Evolutionary conservation across 2,797 vertebrate species (phyloP).

Genomic region (Passerculus sandwichensis): DNA sequence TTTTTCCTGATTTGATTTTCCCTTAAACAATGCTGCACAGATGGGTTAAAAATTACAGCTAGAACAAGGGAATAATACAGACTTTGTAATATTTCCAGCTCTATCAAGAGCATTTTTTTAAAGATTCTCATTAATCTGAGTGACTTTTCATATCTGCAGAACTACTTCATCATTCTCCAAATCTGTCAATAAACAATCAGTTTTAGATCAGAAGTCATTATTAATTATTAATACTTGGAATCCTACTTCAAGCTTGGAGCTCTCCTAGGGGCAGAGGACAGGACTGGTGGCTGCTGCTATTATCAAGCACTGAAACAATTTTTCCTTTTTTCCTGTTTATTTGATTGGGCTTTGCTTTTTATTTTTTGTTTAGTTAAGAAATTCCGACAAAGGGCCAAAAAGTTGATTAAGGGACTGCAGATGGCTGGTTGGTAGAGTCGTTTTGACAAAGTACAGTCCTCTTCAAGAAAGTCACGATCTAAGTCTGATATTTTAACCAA

Average conservation of each 20-base stretch:
- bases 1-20: not conserved
- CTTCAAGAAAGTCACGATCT: not conserved
- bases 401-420: not conserved
- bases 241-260: not conserved
- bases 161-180: not conserved
- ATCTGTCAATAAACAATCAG: not conserved
- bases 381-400: not conserved
- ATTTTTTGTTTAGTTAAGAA: not conserved
- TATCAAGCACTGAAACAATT: fast-evolving
- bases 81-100: not conserved
- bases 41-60: not conserved
- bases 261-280: not conserved
- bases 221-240: not conserved
- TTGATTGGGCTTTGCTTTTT: not conserved
- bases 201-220: not conserved
- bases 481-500: not conserved
- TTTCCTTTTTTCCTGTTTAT: not conserved
- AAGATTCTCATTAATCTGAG: not conserved
- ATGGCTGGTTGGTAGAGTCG: fast-evolving
- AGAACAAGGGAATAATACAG: not conserved
- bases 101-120: not conserved
- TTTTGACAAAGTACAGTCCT: not conserved
- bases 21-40: not conserved
- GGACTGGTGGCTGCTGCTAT: not conserved
- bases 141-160: not conserved